Percentiles rank a stretch among this genome's conserved stretches.
These are phyloP conservation scores for Rhyacophila evoluta DNA, from an alignment of 2,888 invertebrate species.

Conservation along the genomic window DNA sequence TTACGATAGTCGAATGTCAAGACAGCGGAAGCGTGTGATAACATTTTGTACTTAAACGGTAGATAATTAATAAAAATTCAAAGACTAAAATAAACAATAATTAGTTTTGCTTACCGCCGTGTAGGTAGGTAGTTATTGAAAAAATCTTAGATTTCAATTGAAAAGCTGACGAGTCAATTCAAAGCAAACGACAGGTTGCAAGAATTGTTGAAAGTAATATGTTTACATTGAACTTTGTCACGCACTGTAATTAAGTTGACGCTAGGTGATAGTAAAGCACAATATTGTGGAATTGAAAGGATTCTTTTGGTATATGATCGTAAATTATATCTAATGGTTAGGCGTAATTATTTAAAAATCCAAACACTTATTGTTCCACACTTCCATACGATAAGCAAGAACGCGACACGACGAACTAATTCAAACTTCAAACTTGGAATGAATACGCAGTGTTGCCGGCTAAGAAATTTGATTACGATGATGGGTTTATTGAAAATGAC, in stretches of 20 bases:
- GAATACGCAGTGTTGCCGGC: not conserved
- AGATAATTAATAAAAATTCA: too few species aligned
- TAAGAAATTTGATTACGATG: too few species aligned
- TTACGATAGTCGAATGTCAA: too few species aligned
- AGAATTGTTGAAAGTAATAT: not conserved
- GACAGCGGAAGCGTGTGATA: too few species aligned
- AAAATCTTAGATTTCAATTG: not conserved
- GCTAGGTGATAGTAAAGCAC: not conserved
- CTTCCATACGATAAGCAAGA: not conserved
- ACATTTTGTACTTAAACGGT: too few species aligned
- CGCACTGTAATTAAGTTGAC: not conserved
- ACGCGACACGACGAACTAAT: not conserved
- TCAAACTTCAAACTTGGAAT: not conserved
- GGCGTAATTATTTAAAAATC: too few species aligned
- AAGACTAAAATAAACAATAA: not conserved
- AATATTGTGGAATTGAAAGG: too few species aligned
- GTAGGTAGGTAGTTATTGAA: not conserved
- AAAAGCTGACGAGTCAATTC: not conserved
- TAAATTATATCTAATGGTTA: too few species aligned
- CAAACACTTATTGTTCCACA: too few species aligned
- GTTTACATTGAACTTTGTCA: not conserved
- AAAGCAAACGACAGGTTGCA: not conserved
- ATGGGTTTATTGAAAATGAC: too few species aligned
- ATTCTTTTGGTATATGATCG: too few species aligned
- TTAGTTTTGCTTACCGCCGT: not conserved